These are phyloP conservation scores for Chanos chanos DNA, from an alignment of 2,797 vertebrate species.

Conservation along the genomic window DNA sequence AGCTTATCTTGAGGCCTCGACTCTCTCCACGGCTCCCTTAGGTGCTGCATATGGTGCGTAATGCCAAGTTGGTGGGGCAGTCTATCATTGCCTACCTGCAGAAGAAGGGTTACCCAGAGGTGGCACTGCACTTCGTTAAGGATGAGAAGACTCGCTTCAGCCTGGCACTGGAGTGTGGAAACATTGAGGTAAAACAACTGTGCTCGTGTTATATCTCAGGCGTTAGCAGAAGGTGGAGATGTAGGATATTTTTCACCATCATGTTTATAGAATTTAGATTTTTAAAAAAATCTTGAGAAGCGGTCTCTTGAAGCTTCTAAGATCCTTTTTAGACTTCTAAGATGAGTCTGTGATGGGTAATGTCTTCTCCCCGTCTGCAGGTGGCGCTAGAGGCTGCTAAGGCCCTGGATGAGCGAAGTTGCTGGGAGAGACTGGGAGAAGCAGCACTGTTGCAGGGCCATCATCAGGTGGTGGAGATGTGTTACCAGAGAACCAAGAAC, in stretches of 20 bases:
- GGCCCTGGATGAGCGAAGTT: conserved; percentile 90
- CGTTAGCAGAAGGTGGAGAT: no score
- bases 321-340: no score
- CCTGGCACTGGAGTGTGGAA: conserved; percentile 92
- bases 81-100: conserved; percentile 98
- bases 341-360: background rate
- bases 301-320: no score
- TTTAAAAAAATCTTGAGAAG: no score
- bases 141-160: conserved; percentile 97
- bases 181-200: conserved; percentile 98
- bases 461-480: conserved; percentile 99
- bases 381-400: conserved; percentile 95
- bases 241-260: no score
- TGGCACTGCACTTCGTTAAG: conserved; percentile 94
- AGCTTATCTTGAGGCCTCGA: background rate
- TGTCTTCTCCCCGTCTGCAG: conserved; percentile 51
- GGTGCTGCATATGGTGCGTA: conserved; percentile 98
- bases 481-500: conserved; percentile 98
- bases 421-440: conserved; percentile 95
- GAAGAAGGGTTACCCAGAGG: conserved; percentile 96
- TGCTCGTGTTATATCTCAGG: no score
- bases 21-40: conserved; percentile 42
- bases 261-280: no score
- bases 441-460: conserved; percentile 93
- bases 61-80: conserved; percentile 94